phyloP scores from a whole-genome alignment of 2,113 vertebrate species.

The Trachemys scripta region DNA sequence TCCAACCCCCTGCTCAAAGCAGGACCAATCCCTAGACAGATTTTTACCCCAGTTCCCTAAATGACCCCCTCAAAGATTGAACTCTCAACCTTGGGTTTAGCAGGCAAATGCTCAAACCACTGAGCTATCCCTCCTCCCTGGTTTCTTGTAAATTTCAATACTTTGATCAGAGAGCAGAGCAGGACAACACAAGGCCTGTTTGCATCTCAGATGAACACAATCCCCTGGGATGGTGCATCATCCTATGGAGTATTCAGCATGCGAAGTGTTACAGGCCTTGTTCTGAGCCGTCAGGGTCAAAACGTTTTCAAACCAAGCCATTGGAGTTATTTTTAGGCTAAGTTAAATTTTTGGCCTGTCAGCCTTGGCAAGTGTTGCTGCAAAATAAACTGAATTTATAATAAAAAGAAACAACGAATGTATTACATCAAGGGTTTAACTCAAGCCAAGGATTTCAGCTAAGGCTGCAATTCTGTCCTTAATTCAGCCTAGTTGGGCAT shows the following conservation, averaged over 20 bases:
- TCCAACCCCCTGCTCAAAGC: too few species aligned
- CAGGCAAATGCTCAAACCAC: too few species aligned
- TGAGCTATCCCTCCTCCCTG: too few species aligned
- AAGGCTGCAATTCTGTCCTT: constrained; percentile 40
- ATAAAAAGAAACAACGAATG: constrained; percentile 12
- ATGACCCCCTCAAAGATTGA: too few species aligned
- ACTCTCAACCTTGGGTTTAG: too few species aligned
- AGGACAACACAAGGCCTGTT: not conserved
- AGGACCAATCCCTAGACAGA: too few species aligned
- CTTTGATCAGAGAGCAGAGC: not conserved
- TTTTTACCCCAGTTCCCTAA: too few species aligned
- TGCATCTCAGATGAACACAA: not conserved
- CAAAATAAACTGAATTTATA: constrained; percentile 64
- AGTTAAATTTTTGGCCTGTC: constrained; percentile 37
- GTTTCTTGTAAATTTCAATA: not conserved
- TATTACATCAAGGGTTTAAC: constrained; percentile 42
- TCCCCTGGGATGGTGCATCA: too few species aligned
- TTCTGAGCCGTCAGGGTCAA: not conserved
- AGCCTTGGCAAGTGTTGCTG: constrained; percentile 23
- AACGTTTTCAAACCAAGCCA: not conserved
- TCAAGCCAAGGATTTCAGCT: constrained; percentile 56
- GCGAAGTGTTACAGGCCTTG: not conserved
- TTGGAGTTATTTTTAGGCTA: constrained; percentile 51
- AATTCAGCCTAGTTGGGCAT: constrained; percentile 13
- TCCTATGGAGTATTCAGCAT: not conserved